Conservation (phyloP, 2,888 invertebrate species). For the Danaus chrysippus region DNA sequence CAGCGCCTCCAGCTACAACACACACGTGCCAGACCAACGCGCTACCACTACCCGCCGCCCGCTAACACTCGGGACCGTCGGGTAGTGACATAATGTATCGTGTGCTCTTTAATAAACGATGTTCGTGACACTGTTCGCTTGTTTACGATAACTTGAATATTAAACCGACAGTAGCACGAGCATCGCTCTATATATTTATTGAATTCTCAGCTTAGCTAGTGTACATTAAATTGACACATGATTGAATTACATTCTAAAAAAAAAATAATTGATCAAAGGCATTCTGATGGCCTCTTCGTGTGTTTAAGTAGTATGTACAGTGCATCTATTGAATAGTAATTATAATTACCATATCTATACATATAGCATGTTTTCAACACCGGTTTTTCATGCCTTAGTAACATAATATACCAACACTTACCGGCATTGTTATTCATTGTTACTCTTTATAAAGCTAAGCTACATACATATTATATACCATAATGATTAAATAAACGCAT, state of each 20-base stretch:
- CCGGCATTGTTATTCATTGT: slow-evolving; percentile 42
- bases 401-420: slow-evolving; percentile 35
- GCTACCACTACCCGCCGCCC: neutral
- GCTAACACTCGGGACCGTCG: neutral
- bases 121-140: too few species aligned
- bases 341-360: neutral
- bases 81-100: too few species aligned
- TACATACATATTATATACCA: slow-evolving; percentile 35
- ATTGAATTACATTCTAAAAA: neutral
- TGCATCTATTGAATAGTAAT: slow-evolving; percentile 1
- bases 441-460: slow-evolving; percentile 50
- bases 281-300: neutral
- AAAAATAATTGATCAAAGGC: neutral
- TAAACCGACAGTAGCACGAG: neutral
- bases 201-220: neutral
- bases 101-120: too few species aligned
- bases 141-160: neutral
- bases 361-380: slow-evolving; percentile 33
- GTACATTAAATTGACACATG: neutral
- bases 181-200: neutral
- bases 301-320: neutral
- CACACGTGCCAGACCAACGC: slow-evolving; percentile 40
- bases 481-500: neutral
- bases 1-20: slow-evolving; percentile 79
- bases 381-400: slow-evolving; percentile 66